Evolutionary conservation across 1,140 invertebrate genomes (phyloP).

Genomic region (Pogonomyrmex barbatus): DNA sequence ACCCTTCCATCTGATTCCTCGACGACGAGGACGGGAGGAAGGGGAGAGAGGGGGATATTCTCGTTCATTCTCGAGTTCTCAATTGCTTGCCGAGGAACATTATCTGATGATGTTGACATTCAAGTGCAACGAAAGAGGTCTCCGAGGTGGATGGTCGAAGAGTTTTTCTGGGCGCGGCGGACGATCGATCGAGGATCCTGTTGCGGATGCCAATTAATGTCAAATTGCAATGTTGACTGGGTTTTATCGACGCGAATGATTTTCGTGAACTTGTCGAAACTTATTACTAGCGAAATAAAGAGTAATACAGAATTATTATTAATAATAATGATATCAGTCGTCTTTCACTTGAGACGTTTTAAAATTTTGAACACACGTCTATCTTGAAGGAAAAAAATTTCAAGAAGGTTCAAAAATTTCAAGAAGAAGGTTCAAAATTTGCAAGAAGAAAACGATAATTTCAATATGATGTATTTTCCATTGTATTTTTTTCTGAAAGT

Average conservation of each 20-base stretch:
- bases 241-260: not conserved
- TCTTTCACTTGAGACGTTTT: not conserved
- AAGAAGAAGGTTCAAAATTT: not conserved
- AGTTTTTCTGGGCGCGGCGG: not conserved
- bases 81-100: conserved; percentile 51
- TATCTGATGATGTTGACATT: conserved; percentile 60
- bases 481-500: not conserved
- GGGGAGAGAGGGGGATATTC: not conserved
- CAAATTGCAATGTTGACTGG: conserved; percentile 24
- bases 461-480: not conserved
- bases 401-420: not conserved
- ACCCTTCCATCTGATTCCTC: conserved; percentile 10
- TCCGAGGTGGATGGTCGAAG: not conserved
- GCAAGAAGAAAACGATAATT: not conserved
- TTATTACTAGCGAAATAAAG: not conserved
- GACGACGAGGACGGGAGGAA: not conserved
- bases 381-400: not conserved
- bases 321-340: not conserved
- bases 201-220: conserved; percentile 36
- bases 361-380: not conserved
- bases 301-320: not conserved
- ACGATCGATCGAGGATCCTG: not conserved
- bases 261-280: no score
- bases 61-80: conserved; percentile 54
- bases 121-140: conserved; percentile 14